These are phyloP conservation scores for Pionites leucogaster DNA, from an alignment of 2,113 vertebrate species.

Conservation along the genomic window DNA sequence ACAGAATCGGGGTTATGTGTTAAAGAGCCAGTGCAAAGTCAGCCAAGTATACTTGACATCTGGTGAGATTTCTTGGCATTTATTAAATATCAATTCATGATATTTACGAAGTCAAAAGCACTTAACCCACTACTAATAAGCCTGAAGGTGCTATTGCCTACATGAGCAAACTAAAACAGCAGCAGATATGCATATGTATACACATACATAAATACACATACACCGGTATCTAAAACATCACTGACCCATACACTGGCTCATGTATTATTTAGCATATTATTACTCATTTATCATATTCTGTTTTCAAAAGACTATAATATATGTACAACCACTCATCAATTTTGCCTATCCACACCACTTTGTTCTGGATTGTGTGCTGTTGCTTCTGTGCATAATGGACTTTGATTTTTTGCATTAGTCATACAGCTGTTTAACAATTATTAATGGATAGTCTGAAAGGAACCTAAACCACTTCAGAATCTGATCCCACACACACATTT, in stretches of 20 bases:
- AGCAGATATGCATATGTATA: background rate
- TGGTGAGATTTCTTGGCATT: conserved; percentile 1
- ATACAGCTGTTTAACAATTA: background rate
- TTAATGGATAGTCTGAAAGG: background rate
- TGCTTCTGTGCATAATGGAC: background rate
- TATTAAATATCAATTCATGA: conserved; percentile 23
- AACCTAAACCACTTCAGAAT: background rate
- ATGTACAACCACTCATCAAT: background rate
- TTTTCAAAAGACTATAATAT: background rate
- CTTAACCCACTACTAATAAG: background rate
- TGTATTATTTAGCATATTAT: background rate
- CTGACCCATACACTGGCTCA: fast-evolving
- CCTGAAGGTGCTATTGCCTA: background rate
- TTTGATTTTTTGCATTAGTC: background rate
- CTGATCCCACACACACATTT: background rate
- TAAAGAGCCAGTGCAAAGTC: background rate
- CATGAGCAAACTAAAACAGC: background rate
- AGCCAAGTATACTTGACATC: background rate
- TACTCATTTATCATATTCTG: background rate
- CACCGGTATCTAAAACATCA: background rate
- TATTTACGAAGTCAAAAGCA: background rate
- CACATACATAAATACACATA: background rate
- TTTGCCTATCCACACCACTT: background rate
- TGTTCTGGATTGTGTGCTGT: background rate
- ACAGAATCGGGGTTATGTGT: background rate